Evolutionary conservation across 2,888 invertebrate species (phyloP).

Genomic region (Dryobotodes eremita): DNA sequence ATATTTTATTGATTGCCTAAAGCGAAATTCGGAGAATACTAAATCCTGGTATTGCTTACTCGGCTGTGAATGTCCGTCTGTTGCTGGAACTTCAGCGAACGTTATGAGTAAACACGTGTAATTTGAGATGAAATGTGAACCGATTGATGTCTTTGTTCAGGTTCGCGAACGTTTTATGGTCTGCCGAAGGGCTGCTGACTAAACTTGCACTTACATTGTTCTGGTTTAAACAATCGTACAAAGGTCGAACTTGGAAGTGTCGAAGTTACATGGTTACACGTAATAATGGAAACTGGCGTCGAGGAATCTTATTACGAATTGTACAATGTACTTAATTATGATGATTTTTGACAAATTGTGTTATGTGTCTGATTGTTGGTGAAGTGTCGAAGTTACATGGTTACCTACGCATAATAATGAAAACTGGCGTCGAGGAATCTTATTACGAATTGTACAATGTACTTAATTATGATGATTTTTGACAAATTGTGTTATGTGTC

Average conservation of each 20-base stretch:
- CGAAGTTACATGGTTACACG: conserved; percentile 10
- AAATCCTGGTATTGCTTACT: conserved; percentile 75
- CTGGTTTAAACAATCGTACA: conserved; percentile 55
- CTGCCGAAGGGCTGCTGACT: conserved; percentile 84
- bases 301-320: conserved; percentile 7
- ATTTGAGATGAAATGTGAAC: conserved; percentile 89
- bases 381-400: conserved; percentile 17
- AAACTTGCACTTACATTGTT: conserved; percentile 83
- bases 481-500: conserved; percentile 2
- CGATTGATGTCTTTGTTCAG: conserved; percentile 89
- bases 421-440: neutral
- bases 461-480: neutral
- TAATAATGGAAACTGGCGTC: conserved; percentile 1
- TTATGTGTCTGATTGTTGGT: neutral
- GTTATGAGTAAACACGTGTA: conserved; percentile 83
- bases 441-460: conserved; percentile 1
- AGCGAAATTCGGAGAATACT: conserved; percentile 79
- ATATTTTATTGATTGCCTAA: conserved; percentile 76
- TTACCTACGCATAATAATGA: conserved; percentile 21
- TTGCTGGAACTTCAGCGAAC: conserved; percentile 72
- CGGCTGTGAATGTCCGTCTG: conserved; percentile 71
- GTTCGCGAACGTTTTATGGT: conserved; percentile 82
- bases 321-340: neutral
- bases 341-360: conserved; percentile 1
- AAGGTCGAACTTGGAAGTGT: conserved; percentile 28